Conservation (phyloP, 1,140 invertebrate genomes). For the Heliconius himera region DNA sequence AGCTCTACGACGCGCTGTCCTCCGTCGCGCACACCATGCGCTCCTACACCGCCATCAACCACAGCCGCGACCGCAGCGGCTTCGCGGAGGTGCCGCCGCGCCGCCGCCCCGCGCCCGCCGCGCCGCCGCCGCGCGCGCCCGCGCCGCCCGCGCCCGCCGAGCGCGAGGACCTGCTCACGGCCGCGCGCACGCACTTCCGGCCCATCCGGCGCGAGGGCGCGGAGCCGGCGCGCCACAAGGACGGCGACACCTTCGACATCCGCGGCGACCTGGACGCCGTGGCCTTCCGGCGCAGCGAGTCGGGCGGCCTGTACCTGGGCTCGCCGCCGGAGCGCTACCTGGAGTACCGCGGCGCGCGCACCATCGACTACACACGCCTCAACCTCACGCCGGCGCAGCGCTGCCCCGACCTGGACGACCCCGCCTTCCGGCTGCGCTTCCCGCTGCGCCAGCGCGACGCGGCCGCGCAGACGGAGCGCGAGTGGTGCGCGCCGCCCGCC, state of each 20-base stretch:
- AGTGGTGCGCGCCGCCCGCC: conserved; percentile 49
- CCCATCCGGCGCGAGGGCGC: conserved; percentile 85
- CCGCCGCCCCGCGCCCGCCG: conserved; percentile 51
- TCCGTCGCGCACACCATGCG: conserved; percentile 69
- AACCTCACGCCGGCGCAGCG: conserved; percentile 70
- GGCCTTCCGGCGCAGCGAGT: conserved; percentile 77
- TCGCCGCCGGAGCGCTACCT: conserved; percentile 75
- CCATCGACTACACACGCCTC: conserved; percentile 71
- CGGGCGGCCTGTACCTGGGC: conserved; percentile 76
- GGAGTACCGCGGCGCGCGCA: conserved; percentile 76
- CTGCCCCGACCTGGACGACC: conserved; percentile 69
- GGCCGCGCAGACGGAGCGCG: conserved; percentile 79
- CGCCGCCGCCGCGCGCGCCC: conserved; percentile 41
- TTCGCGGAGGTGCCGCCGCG: conserved; percentile 83
- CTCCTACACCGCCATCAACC: conserved; percentile 81
- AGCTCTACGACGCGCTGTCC: conserved; percentile 66
- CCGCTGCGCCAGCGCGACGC: conserved; percentile 78
- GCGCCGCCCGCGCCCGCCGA: conserved; percentile 34
- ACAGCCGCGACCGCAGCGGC: conserved; percentile 82
- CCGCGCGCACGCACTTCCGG: conserved; percentile 88
- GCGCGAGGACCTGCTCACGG: conserved; percentile 87
- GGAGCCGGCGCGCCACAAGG: conserved; percentile 77
- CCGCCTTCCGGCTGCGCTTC: conserved; percentile 78
- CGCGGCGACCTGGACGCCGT: conserved; percentile 84
- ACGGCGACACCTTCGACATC: conserved; percentile 87